Percentiles rank a stretch among this genome's conserved stretches.
phyloP scores from a whole-genome alignment of 2,797 vertebrate species.

The Antrozous pallidus region DNA sequence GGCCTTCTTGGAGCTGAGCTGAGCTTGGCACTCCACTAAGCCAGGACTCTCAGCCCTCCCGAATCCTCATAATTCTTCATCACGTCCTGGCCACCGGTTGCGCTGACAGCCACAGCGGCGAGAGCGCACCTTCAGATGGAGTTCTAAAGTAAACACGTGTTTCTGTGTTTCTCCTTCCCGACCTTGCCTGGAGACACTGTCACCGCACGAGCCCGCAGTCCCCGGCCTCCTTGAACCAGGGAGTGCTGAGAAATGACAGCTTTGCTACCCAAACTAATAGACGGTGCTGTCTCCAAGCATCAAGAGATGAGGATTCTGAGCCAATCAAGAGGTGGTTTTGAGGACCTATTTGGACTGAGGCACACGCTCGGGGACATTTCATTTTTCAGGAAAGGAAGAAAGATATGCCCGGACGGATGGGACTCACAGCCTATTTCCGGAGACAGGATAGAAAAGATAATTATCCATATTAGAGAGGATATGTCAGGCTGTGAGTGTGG shows the following conservation, averaged over 20 bases:
- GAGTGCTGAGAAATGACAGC: neutral
- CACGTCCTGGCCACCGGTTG: neutral
- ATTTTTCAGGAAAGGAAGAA: neutral
- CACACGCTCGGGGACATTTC: neutral
- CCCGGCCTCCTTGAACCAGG: neutral
- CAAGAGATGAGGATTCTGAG: neutral
- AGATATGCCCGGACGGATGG: neutral
- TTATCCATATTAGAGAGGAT: neutral
- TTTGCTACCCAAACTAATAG: neutral
- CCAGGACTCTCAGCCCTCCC: neutral
- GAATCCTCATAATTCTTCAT: slow-evolving; percentile 43
- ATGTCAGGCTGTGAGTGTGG: neutral
- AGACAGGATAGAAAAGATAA: neutral
- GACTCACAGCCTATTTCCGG: neutral
- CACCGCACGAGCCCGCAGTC: neutral
- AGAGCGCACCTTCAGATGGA: neutral
- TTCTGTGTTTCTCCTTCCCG: neutral
- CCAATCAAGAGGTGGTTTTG: neutral
- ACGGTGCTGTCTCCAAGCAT: neutral
- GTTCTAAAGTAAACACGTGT: neutral
- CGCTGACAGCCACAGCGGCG: neutral
- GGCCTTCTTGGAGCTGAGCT: slow-evolving; percentile 6
- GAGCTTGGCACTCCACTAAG: slow-evolving; percentile 3
- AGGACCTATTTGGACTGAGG: neutral
- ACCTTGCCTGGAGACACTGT: neutral